Conservation (phyloP, 2,888 invertebrate species). For the Lepetodrilus schrolli region DNA sequence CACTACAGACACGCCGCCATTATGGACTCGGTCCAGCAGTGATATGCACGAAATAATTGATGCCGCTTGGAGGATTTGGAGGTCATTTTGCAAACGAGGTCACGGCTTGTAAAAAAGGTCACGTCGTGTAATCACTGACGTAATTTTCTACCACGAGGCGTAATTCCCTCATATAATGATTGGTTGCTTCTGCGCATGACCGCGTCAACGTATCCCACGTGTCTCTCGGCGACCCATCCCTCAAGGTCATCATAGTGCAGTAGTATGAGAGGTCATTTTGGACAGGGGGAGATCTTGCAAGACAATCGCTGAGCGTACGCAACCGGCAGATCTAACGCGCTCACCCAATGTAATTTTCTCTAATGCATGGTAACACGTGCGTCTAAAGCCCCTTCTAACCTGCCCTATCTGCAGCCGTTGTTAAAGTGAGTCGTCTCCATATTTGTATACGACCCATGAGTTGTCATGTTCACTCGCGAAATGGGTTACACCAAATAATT, state of each 20-base stretch:
- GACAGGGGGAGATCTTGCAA: not conserved
- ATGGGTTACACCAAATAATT: conserved; percentile 1
- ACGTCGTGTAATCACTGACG: conserved; percentile 5
- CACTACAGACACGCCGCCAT: not conserved
- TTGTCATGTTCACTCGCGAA: not conserved
- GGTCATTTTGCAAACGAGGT: conserved; percentile 10
- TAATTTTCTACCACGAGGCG: not conserved
- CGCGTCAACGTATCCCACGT: not conserved
- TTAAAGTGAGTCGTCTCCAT: not conserved
- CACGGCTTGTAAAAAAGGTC: conserved; percentile 1
- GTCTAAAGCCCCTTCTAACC: conserved; percentile 1
- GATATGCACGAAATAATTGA: conserved; percentile 22
- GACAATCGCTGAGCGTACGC: not conserved
- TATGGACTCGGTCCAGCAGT: conserved; percentile 1
- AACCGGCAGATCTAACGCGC: not conserved
- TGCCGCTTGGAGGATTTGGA: not conserved
- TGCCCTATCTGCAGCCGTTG: conserved; percentile 4
- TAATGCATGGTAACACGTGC: conserved; percentile 29
- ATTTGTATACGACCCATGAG: not conserved
- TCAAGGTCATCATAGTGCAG: not conserved
- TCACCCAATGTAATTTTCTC: conserved; percentile 22
- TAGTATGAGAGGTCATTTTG: not conserved
- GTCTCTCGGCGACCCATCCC: not conserved
- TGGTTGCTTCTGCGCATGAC: conserved; percentile 13
- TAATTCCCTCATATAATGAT: not conserved